Conservation (phyloP, 2,113 vertebrate genomes). For the Carollia perspicillata region DNA sequence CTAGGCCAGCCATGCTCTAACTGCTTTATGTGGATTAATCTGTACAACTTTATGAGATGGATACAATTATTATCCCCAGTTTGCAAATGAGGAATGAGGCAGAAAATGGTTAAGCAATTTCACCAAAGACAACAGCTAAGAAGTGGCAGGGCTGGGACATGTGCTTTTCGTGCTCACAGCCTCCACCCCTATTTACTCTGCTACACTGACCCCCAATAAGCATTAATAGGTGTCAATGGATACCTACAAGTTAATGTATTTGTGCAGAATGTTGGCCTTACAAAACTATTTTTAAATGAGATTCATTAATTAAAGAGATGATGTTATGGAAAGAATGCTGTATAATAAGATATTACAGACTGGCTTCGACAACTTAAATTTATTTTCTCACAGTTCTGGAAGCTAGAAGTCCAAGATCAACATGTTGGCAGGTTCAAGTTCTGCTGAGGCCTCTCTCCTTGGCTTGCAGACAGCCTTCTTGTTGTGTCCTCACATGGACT, state of each 20-base stretch:
- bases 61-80: background rate
- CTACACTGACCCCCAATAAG: background rate
- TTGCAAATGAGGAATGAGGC: background rate
- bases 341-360: background rate
- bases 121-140: background rate
- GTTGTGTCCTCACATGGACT: fast-evolving
- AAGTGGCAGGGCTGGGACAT: background rate
- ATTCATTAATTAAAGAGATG: background rate
- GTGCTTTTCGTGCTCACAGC: background rate
- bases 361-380: background rate
- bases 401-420: background rate
- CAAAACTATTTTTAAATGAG: background rate
- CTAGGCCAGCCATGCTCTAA: background rate
- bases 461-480: background rate
- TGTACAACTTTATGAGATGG: background rate
- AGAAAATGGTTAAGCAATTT: background rate
- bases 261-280: background rate
- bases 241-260: background rate
- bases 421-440: background rate
- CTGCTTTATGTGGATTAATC: background rate
- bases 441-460: background rate
- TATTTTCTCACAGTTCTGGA: background rate
- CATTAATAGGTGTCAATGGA: background rate
- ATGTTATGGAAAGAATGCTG: background rate
- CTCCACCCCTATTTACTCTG: background rate